Conservation (phyloP, 2,888 invertebrate species). For the Candidula unifasciata region DNA sequence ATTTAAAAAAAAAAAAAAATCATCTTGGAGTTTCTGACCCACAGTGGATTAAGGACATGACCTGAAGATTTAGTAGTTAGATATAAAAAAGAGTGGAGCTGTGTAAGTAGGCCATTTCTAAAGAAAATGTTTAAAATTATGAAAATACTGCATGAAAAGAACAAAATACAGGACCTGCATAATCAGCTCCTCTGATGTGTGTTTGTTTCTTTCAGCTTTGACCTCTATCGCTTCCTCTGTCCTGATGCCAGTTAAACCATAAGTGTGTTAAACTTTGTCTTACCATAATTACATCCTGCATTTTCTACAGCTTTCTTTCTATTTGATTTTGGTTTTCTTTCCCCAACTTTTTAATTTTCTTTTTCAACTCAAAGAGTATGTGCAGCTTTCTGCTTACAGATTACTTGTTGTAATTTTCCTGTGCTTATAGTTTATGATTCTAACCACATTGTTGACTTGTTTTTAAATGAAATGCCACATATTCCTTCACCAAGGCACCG, state of each 20-base stretch:
- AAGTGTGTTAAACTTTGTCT: neutral
- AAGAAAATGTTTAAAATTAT: too few species aligned
- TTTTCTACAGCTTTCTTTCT: neutral
- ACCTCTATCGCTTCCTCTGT: neutral
- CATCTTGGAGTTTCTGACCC: too few species aligned
- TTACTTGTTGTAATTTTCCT: neutral
- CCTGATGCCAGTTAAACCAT: neutral
- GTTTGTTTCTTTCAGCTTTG: neutral
- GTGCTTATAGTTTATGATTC: neutral
- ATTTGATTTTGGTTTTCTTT: neutral
- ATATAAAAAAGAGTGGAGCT: too few species aligned
- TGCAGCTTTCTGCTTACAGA: neutral
- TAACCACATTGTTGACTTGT: neutral
- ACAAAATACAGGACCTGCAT: too few species aligned
- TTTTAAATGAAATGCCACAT: neutral
- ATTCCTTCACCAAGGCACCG: conserved; percentile 34
- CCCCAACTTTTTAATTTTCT: neutral
- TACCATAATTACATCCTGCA: neutral
- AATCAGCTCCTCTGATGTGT: neutral
- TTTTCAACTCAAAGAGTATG: neutral
- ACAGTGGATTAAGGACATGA: too few species aligned
- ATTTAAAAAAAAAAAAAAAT: too few species aligned
- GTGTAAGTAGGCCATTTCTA: too few species aligned
- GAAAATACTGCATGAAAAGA: too few species aligned
- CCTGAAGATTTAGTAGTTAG: too few species aligned